Conservation (phyloP, 2,888 invertebrate genomes). For the Epinotia demarniana region DNA sequence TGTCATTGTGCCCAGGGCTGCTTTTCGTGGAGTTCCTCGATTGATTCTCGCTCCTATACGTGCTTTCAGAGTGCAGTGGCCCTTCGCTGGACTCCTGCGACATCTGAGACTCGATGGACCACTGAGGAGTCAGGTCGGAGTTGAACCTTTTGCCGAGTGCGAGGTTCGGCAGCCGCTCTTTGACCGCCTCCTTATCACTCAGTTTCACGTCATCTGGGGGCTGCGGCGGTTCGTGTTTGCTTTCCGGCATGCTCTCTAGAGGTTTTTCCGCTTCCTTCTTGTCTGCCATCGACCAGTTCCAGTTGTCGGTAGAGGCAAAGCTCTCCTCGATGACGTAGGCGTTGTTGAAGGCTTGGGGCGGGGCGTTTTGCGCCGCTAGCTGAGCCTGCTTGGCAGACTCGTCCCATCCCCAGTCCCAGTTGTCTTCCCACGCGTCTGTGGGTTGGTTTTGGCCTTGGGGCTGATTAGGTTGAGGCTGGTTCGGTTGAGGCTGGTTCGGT, state of each 20-base stretch:
- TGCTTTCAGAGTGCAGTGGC: conserved; percentile 85
- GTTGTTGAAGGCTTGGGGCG: conserved; percentile 63
- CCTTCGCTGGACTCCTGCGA: conserved; percentile 88
- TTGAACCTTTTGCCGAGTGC: conserved; percentile 75
- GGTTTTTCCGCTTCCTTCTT: conserved; percentile 61
- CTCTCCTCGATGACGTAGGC: conserved; percentile 84
- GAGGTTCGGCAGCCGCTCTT: conserved; percentile 76
- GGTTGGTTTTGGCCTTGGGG: conserved; percentile 53
- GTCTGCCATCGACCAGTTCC: conserved; percentile 87
- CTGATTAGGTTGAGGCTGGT: conserved; percentile 64
- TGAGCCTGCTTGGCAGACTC: conserved; percentile 77
- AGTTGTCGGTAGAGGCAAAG: conserved; percentile 83
- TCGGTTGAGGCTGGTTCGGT: conserved; percentile 63
- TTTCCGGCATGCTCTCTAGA: conserved; percentile 47
- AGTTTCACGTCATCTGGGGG: conserved; percentile 64
- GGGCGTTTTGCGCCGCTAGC: conserved; percentile 54
- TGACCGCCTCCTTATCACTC: conserved; percentile 72
- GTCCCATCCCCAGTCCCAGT: conserved; percentile 87
- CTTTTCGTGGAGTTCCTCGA: conserved; percentile 82
- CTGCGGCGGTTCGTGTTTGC: conserved; percentile 51
- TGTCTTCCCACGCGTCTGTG: conserved; percentile 74
- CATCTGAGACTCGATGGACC: conserved; percentile 88
- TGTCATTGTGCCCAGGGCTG: conserved; percentile 75
- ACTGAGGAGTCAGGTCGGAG: conserved; percentile 83
- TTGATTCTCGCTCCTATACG: conserved; percentile 84